Evolutionary conservation across 2,888 invertebrate species (phyloP), one percentile per base, ranked within the genome.

Genomic region (Diabrotica balteata): DNA sequence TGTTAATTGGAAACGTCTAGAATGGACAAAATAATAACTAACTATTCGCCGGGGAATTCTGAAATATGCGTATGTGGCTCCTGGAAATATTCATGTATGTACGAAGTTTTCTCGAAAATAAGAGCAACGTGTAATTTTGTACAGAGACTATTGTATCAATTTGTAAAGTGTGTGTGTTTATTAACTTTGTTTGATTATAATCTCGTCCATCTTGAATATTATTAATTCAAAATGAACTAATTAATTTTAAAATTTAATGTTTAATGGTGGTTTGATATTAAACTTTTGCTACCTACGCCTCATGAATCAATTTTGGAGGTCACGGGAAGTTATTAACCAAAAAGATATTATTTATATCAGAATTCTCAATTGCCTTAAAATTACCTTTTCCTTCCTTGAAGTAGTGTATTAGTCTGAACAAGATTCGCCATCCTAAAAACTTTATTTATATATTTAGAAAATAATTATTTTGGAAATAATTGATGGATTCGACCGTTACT

Each of bases 1-100:
- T 76, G 79, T 79, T 80, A 80, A 80, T 80, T 80, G 80, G 80
- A 79, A 80, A 77, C 78, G 77, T 77, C 79, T 76, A 76, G 78
- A 73, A 78, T 78, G 78, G 76, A 79, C 77, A 76, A 77, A 80
- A 79, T 79, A 78, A 79, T 78, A 79, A 76, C 75, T 73, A 74
- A 73, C 75, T 74, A 75, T 77, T 74, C 79, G 66, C 73, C 51
- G 53, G 73, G 72, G 77, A 76, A 74, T 77, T 76, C 74, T 74
- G 68, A 77, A 74, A 74, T 74, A 74, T 74, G 74, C 72, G 73
- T 73, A 61, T 73, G 72, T 65, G 72, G 73, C 67, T 68, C 55
- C 70, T 68, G 67, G 72, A 73, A 72, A 73, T 73, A 72, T 73
- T 73, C 72, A 70, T 68, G 54, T 64, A 64, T 64, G 66, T 69